phyloP scores from a whole-genome alignment of 2,797 vertebrate species.

The Hafferia zeledoni region DNA sequence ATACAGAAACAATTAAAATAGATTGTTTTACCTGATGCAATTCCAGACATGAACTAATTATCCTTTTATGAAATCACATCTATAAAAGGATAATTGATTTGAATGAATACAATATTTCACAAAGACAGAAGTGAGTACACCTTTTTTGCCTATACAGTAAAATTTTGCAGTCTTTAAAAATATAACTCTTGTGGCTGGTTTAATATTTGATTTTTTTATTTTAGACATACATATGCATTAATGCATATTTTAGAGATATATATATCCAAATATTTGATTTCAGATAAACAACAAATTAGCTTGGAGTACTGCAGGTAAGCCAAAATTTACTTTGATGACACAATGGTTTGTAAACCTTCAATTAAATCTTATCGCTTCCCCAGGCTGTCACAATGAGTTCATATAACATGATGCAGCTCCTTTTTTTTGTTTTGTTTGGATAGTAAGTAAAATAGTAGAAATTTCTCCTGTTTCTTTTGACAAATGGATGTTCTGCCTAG shows the following conservation, averaged over 20 bases:
- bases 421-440: not conserved
- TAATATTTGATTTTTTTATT: not conserved
- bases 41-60: constrained; percentile 49
- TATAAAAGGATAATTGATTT: constrained; percentile 59
- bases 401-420: not conserved
- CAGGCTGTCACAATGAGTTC: not conserved
- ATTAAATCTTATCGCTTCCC: not conserved
- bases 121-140: not conserved
- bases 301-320: not conserved
- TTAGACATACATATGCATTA: accelerated
- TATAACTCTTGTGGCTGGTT: not conserved
- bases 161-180: not conserved
- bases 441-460: not conserved
- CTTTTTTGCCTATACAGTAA: not conserved
- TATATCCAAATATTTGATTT: not conserved
- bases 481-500: not conserved
- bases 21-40: constrained; percentile 49
- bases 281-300: not conserved
- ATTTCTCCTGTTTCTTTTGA: not conserved
- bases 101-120: constrained; percentile 25
- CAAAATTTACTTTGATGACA: not conserved
- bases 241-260: not conserved
- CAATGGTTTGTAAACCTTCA: not conserved
- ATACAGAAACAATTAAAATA: constrained; percentile 67
- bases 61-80: constrained; percentile 25